A percentile compares a stretch with the other conserved stretches of the same genome.
Evolutionary conservation across 2,113 vertebrate genomes (phyloP).

Genomic region (Oriolus oriolus): DNA sequence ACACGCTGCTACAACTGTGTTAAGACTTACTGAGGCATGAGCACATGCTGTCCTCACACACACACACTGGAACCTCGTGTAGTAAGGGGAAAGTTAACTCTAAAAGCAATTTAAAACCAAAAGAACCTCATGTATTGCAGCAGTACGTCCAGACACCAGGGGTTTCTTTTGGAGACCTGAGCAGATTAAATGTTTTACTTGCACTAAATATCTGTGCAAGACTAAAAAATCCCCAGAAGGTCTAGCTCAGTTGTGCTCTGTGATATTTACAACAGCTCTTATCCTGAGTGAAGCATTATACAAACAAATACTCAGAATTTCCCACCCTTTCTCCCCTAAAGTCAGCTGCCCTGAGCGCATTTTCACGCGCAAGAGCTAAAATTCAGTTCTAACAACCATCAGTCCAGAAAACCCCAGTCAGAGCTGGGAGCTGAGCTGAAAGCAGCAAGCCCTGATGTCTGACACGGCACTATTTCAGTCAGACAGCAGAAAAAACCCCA

Average conservation of each 20-base stretch:
- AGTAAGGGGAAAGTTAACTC: not conserved
- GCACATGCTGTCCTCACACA: constrained; percentile 15
- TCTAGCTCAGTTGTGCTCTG: not conserved
- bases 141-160: not conserved
- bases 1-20: not conserved
- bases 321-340: not conserved
- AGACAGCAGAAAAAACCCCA: not conserved
- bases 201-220: not conserved
- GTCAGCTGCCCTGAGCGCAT: not conserved
- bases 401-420: not conserved
- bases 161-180: not conserved
- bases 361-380: not conserved
- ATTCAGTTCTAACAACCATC: not conserved
- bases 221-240: not conserved
- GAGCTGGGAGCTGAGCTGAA: not conserved
- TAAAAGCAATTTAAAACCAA: not conserved
- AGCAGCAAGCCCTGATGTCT: not conserved
- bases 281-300: not conserved
- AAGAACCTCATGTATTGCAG: not conserved
- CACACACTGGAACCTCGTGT: not conserved
- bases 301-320: not conserved
- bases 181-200: not conserved
- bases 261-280: not conserved
- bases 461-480: not conserved
- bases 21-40: not conserved